Evolutionary conservation across 92 coral and sea anemone species (phyloP).

Genomic region (Umimayanthus kanabou): DNA sequence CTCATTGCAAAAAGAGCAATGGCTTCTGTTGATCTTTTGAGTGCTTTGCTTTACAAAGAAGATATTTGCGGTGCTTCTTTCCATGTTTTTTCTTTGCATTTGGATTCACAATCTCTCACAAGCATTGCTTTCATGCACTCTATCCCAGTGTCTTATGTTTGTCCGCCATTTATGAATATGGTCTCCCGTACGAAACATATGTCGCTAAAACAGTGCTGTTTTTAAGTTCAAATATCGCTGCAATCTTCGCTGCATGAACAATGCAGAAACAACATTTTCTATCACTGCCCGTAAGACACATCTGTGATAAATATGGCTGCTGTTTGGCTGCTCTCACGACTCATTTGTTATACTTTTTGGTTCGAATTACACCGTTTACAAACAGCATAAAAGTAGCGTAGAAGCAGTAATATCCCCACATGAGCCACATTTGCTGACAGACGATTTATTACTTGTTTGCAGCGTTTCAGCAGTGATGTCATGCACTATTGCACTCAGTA

Average conservation of each 20-base stretch:
- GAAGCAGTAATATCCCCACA: neutral
- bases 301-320: neutral
- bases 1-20: neutral
- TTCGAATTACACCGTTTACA: neutral
- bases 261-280: neutral
- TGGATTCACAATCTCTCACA: neutral
- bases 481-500: neutral
- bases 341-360: neutral
- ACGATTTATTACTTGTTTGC: neutral
- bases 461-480: neutral
- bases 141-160: too few species aligned
- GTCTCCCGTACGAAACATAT: too few species aligned
- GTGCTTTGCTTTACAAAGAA: too few species aligned
- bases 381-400: neutral
- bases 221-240: too few species aligned
- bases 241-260: neutral
- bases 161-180: too few species aligned
- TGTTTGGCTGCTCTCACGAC: neutral
- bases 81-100: slow-evolving; percentile 6
- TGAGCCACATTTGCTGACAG: neutral
- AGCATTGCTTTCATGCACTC: neutral
- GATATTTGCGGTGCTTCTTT: too few species aligned
- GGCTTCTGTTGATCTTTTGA: neutral
- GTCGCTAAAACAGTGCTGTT: too few species aligned
- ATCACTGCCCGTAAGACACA: neutral